phyloP scores from a whole-genome alignment of 2,797 vertebrate genomes.

The Cirrhinus molitorella region DNA sequence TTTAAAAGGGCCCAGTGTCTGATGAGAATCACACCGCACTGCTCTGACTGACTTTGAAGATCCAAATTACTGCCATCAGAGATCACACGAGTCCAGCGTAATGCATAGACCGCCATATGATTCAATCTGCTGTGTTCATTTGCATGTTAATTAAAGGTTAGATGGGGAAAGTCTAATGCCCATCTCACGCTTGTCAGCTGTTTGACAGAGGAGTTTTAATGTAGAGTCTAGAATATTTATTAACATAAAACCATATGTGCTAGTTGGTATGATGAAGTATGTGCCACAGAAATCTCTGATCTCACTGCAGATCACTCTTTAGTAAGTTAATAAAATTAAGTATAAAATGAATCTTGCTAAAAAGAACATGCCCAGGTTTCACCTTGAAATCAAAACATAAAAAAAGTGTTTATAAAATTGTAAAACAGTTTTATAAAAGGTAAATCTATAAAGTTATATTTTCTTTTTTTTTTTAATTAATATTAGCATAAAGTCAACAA shows the following conservation, averaged over 20 bases:
- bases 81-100: not conserved
- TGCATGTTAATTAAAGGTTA: constrained; percentile 11
- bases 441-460: not conserved
- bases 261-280: not conserved
- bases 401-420: not conserved
- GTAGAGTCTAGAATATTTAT: constrained; percentile 9
- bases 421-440: too few species aligned
- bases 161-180: constrained; percentile 22
- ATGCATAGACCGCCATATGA: not conserved
- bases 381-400: not conserved
- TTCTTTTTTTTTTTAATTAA: not conserved
- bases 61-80: constrained; percentile 30
- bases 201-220: not conserved
- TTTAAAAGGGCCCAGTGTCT: constrained; percentile 41
- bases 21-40: constrained; percentile 24
- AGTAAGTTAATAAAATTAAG: too few species aligned
- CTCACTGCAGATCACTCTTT: not conserved
- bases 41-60: constrained; percentile 31
- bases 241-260: not conserved
- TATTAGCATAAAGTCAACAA: not conserved
- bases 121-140: constrained; percentile 16
- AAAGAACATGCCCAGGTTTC: too few species aligned
- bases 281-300: not conserved
- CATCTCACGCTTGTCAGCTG: constrained; percentile 9
- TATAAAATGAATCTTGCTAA: too few species aligned